Evolutionary conservation across 2,888 invertebrate species (phyloP), one percentile per base, ranked within the genome.

Genomic region (Polydesmus complanatus): DNA sequence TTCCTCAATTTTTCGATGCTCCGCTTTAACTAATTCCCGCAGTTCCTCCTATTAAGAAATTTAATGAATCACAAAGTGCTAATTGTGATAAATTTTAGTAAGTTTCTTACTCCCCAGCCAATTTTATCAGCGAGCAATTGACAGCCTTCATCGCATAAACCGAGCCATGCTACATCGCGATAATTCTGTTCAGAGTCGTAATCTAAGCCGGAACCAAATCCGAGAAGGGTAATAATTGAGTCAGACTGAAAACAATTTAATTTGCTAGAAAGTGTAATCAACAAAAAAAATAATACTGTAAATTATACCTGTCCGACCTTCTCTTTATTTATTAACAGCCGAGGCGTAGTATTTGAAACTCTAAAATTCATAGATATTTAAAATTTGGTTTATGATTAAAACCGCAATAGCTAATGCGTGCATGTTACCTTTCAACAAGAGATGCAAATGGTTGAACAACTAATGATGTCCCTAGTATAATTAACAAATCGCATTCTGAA

Each of bases 361-460:
- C 83, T 83, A 66, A 8, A 22, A 27, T 23, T 49, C 49, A 59
- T 14, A 23, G 18, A 58, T 26, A 59, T 14, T 25, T 23, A 51
- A 50, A 23, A 58, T 14, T 21, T 2, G 11, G 18, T 26, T 54
- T 58, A n/a, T 52, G 23, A 60, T 25, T 23, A 54, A 26, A 54
- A 22, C 14, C 52, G 18, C 18, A 52, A 18, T 19, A 48, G 25
- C 2, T 23, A 27, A 52, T 18, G 48, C 11, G n/a, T 37, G 1
- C 27, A 58, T 62, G 76, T 74, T 74, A 87, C 87, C 82, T 82
- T 70, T 88, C 84, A 65, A 90, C 79, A 3, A 96, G 79, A 1
- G 89, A 88, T 0, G 94, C 93, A 75, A 96, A 96, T 0, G 96
- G 96, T 68, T 93, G 91, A 0, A 97, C 96, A 67, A 85, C 86